Base-by-base conservation (phyloP, 2,888 invertebrate species). In the Leptopterna dolabrata region DNA sequence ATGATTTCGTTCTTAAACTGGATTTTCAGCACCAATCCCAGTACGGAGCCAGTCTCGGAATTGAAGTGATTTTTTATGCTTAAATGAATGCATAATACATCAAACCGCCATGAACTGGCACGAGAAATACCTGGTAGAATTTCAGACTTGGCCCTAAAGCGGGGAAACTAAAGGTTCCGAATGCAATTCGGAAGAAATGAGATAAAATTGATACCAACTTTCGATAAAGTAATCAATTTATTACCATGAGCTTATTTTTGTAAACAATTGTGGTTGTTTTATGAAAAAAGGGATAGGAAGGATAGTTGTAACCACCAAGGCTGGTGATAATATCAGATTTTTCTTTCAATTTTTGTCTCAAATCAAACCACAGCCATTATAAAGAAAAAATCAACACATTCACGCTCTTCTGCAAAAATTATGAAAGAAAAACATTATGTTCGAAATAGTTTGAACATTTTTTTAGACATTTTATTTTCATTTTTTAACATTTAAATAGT, bases 361-460 rank as follows among this genome's bases (percentile, higher is more conserved):
- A 83, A 63, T 41, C 43, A 83, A 70, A 81, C 51, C 83, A 83
- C 83, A 83, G 83, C 83, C 83, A 29, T 83, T 41, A 41, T 70
- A 70, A 83, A 83, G 41, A 78, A 78, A n/a, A 19, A 36, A 78
- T 73, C 27, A 14, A 11, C 41, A 41, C 76, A 45, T 78, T 78
- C 78, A 41, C 78, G 43, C 45, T 29, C 41, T 81, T 55, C 27
- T 81, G 55, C 29, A 55, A 81, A 55, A 81, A 47, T 55, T 6
- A 81, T 55, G 16, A 78, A 76, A n/a, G 24, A 45, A 36, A 43
- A 43, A 78, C 41, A 78, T 29, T 76, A 24, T 63, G 63, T 63
- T 63, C 30, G 83, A 83, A 24, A 83, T 83, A 83, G 11, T 51
- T 85, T 85, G 85, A 85, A 85, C 85, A 85, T 36, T 83, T 83